A percentile compares a stretch with the other conserved stretches of the same genome.
phyloP scores from a whole-genome alignment of 2,888 invertebrate species.

The Eupeodes luniger region DNA sequence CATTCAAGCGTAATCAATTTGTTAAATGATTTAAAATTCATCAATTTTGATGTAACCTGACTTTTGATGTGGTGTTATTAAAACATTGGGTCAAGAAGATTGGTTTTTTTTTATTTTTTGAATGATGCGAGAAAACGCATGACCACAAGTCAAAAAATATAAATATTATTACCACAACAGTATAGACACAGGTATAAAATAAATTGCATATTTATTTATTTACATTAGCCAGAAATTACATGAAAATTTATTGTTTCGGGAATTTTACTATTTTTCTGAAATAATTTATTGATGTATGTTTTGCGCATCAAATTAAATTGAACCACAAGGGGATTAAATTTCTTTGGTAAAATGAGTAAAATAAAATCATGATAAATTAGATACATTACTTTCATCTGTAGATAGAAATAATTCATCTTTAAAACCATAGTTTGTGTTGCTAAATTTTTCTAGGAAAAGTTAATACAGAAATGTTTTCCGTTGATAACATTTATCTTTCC shows the following conservation, averaged over 20 bases:
- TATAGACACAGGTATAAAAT: too few species aligned
- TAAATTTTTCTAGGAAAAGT: too few species aligned
- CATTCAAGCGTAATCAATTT: slow-evolving; percentile 61
- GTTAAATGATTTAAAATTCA: slow-evolving; percentile 69
- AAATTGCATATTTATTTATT: neutral
- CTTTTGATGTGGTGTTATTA: slow-evolving; percentile 21
- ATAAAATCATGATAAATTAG: neutral
- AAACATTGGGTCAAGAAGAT: slow-evolving; percentile 36
- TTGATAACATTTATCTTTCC: too few species aligned
- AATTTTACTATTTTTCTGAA: neutral
- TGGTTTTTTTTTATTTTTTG: neutral
- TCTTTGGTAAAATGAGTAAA: slow-evolving; percentile 3
- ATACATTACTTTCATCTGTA: too few species aligned
- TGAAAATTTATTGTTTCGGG: slow-evolving; percentile 7
- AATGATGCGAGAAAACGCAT: slow-evolving; percentile 49
- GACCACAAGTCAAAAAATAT: slow-evolving; percentile 64
- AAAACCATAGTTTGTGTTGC: too few species aligned
- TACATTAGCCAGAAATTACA: slow-evolving; percentile 6
- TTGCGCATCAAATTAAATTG: neutral
- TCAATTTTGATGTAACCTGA: slow-evolving; percentile 68
- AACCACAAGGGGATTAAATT: slow-evolving; percentile 34
- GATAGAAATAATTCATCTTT: too few species aligned
- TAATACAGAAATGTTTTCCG: too few species aligned
- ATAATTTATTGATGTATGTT: slow-evolving; percentile 50
- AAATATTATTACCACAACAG: too few species aligned